A percentile compares a stretch with the other conserved stretches of the same genome.
phyloP scores from a whole-genome alignment of 2,888 invertebrate genomes.

The Catotricha subobsoleta region DNA sequence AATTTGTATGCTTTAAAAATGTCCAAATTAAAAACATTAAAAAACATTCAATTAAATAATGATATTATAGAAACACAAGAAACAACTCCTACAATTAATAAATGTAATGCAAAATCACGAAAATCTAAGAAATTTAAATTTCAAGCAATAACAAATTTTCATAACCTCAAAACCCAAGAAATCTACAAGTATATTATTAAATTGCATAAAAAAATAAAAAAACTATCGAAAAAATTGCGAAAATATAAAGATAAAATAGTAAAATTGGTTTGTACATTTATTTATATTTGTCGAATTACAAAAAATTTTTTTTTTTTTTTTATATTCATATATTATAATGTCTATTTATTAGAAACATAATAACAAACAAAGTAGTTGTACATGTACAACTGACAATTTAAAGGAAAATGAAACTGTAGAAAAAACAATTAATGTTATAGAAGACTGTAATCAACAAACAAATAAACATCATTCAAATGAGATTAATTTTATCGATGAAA shows the following conservation, averaged over 20 bases:
- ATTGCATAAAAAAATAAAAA: slow-evolving; percentile 6
- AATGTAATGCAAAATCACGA: background rate
- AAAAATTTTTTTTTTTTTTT: background rate
- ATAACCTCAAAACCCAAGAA: slow-evolving; percentile 2
- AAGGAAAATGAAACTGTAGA: background rate
- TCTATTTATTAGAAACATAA: background rate
- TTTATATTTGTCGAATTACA: background rate
- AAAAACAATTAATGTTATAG: background rate
- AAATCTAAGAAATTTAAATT: background rate
- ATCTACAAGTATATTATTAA: slow-evolving; percentile 6
- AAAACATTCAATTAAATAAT: slow-evolving; percentile 3
- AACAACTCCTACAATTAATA: background rate
- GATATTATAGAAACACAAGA: background rate
- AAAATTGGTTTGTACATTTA: background rate
- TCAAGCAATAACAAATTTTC: background rate
- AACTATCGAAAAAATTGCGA: slow-evolving; percentile 6
- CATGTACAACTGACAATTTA: background rate
- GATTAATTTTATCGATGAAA: slow-evolving; percentile 36
- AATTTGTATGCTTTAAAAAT: too few species aligned
- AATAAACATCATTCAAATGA: slow-evolving; percentile 1
- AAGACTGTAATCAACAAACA: background rate
- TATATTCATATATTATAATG: background rate
- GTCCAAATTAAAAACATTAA: too few species aligned
- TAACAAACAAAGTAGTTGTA: background rate
- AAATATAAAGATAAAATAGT: slow-evolving; percentile 4